These are phyloP conservation scores for Aramus guarauna DNA, from an alignment of 2,113 vertebrate species.

Conservation along the genomic window DNA sequence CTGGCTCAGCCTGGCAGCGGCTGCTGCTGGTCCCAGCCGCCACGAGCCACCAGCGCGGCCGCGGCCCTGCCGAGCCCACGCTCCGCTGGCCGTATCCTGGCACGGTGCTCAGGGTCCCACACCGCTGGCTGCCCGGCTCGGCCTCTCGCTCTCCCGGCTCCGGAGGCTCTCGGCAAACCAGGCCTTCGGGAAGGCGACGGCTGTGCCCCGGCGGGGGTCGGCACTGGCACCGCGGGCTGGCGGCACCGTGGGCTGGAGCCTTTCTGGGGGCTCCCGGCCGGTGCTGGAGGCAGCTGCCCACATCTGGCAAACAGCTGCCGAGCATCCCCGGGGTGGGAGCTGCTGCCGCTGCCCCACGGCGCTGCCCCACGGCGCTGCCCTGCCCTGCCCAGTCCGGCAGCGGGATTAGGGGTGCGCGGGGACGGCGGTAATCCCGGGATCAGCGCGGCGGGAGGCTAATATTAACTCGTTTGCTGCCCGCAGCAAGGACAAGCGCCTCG, in stretches of 20 bases:
- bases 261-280: not conserved
- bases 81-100: fast-evolving
- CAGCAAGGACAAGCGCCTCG: slow-evolving; percentile 51
- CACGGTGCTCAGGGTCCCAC: fast-evolving
- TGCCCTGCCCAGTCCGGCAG: not conserved
- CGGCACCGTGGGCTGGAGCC: not conserved
- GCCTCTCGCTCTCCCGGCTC: not conserved
- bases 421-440: slow-evolving; percentile 63
- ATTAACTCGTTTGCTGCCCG: slow-evolving; percentile 48
- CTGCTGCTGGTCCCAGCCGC: not conserved
- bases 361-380: not conserved
- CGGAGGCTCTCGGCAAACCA: fast-evolving
- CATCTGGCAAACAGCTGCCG: slow-evolving; percentile 54
- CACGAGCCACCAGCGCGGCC: not conserved
- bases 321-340: not conserved
- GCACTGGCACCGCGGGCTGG: fast-evolving
- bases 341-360: not conserved
- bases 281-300: not conserved
- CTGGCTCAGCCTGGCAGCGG: not conserved
- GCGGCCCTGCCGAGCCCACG: fast-evolving
- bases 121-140: fast-evolving
- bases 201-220: fast-evolving
- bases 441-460: slow-evolving; percentile 56
- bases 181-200: not conserved
- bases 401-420: slow-evolving; percentile 38